phyloP scores from a whole-genome alignment of 2,113 vertebrate species.

The Equus przewalskii region DNA sequence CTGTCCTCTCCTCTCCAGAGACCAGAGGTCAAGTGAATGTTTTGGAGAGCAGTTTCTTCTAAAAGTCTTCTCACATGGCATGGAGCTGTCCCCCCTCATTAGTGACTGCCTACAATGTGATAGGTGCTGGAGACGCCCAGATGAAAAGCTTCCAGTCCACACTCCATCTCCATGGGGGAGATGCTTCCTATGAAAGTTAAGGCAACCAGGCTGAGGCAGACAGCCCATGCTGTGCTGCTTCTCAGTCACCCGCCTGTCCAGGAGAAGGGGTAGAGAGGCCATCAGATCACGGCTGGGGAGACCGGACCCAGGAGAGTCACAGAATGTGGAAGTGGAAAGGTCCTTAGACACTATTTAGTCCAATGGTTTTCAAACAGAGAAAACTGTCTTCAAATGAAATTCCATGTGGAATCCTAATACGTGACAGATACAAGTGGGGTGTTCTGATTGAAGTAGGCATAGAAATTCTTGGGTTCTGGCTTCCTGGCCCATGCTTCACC shows the following conservation, averaged over 20 bases:
- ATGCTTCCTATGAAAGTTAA: background rate
- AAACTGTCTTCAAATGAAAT: constrained; percentile 28
- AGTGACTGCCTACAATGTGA: background rate
- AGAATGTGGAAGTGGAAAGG: background rate
- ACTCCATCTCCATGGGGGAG: background rate
- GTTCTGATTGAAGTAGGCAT: background rate
- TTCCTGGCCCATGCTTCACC: background rate
- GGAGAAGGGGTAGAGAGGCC: background rate
- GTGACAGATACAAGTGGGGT: background rate
- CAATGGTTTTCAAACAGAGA: background rate
- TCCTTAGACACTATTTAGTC: background rate
- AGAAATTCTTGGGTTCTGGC: background rate
- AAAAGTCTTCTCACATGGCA: background rate
- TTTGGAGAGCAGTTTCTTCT: background rate
- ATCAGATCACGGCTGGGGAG: background rate
- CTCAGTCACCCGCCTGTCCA: background rate
- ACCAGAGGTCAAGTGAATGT: background rate
- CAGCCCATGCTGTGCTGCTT: fast-evolving
- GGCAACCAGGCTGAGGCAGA: background rate
- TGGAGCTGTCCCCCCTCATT: background rate
- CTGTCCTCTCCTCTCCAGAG: background rate
- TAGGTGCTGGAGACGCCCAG: background rate
- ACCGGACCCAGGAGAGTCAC: background rate
- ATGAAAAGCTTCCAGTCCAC: background rate
- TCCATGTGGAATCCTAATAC: background rate